Base-by-base conservation (phyloP, 2,113 vertebrate species). In the Buteo buteo region DNA sequence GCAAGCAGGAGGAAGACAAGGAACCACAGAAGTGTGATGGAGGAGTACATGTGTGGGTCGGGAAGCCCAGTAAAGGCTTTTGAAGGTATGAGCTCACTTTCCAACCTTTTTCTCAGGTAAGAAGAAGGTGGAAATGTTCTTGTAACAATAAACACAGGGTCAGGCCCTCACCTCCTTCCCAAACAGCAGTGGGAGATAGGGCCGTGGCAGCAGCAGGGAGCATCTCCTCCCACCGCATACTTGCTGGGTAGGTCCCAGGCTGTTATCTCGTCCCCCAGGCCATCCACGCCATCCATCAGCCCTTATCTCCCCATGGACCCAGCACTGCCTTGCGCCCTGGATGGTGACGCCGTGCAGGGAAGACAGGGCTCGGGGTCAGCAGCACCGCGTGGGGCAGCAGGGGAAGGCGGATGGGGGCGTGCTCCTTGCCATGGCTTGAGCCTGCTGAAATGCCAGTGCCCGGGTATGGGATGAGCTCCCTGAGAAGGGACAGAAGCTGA, bases 351-450 rank as follows among this genome's bases (percentile, higher is more conserved):
- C 1, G 7, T 32, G n/a, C 0, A 1, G 69, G 45, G 28, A 54
- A 85, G 50, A 8, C 1, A 8, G 52, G 38, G 58, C n/a, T 88
- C 28, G 4, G 1, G 64, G 40, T 20, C 4, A 0, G 66, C 62
- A 59, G 34, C 1, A 8, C 32, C 0, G 0, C 0, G 0, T 1
- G 1, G 18, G 15, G 26, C 1, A 2, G 3, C 20, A 9, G 22
- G 29, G 25, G 9, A 79, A 70, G 19, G 13, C 3, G 2, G 12
- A 2, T 36, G 16, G 8, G 7, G 19, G 10, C 7, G 44, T 89
- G 62, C 13, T 71, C 11, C 28, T 47, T 16, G 24, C 9, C 1
- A 3, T 1, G 5, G 50, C 11, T 59, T 45, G 9, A 59, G 38
- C 31, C 0, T 3, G 38, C 32, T 86, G 47, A 84, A 84, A 49